A percentile compares a stretch with the other conserved stretches of the same genome.
Conservation (phyloP, 2,888 invertebrate genomes). For the Alsophila aescularia region DNA sequence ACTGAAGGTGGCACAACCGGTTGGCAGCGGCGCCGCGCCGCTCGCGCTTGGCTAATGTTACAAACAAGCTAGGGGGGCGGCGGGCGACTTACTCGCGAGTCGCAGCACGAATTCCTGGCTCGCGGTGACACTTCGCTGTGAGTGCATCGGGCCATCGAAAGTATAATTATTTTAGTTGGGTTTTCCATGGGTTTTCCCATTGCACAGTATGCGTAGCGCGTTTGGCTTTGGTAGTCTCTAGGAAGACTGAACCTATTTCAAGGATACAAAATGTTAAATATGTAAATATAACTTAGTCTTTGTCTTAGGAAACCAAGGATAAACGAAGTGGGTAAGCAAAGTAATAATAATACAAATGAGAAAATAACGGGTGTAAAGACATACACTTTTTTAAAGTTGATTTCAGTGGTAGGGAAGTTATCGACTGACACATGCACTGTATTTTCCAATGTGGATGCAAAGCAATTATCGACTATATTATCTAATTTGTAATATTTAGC, state of each 20-base stretch:
- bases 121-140: conserved; percentile 4
- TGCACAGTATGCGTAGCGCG: conserved; percentile 5
- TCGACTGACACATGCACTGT: too few species aligned
- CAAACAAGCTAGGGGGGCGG: neutral
- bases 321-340: too few species aligned
- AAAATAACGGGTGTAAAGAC: too few species aligned
- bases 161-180: conserved; percentile 6
- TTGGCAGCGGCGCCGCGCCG: conserved; percentile 12
- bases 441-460: too few species aligned
- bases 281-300: neutral
- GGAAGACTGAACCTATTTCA: neutral
- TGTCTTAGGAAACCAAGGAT: too few species aligned
- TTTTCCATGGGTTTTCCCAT: conserved; percentile 28
- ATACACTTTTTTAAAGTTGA: too few species aligned
- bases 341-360: too few species aligned
- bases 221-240: neutral
- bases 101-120: conserved; percentile 13
- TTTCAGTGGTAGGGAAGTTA: too few species aligned
- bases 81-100: conserved; percentile 21
- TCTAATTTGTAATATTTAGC: conserved; percentile 17
- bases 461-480: neutral
- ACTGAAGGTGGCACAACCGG: conserved; percentile 38
- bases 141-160: conserved; percentile 11
- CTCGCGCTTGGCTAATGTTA: conserved; percentile 2
- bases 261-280: neutral